Percentiles rank a stretch among this genome's conserved stretches.
These are phyloP conservation scores for Tribolium madens DNA, from an alignment of 1,140 invertebrate genomes.

Conservation along the genomic window DNA sequence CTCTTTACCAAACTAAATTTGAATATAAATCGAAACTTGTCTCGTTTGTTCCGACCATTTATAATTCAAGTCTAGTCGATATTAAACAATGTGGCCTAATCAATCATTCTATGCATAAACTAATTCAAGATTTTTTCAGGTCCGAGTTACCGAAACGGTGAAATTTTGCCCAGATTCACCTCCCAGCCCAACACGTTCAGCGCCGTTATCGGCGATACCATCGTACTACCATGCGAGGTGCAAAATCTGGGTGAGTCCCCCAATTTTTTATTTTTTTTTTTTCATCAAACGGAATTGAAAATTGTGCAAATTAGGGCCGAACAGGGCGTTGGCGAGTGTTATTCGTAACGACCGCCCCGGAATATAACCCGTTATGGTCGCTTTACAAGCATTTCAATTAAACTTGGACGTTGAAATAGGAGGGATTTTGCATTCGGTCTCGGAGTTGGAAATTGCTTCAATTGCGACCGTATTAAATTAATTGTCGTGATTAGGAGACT, in stretches of 20 bases:
- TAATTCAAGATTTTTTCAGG: background rate
- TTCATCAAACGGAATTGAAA: background rate
- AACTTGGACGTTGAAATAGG: conserved; percentile 37
- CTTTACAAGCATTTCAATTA: conserved; percentile 39
- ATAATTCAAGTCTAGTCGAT: conserved; percentile 29
- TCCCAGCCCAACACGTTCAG: conserved; percentile 79
- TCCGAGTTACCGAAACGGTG: conserved; percentile 1
- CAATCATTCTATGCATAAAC: background rate
- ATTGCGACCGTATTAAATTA: conserved; percentile 34
- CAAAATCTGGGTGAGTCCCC: conserved; percentile 79
- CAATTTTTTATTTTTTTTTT: background rate
- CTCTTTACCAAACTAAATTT: background rate
- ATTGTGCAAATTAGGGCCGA: conserved; percentile 26
- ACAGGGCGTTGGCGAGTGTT: conserved; percentile 34
- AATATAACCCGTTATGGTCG: conserved; percentile 35
- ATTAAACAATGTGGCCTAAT: conserved; percentile 37
- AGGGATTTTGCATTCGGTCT: conserved; percentile 27
- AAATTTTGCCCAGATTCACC: conserved; percentile 72
- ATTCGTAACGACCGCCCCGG: conserved; percentile 31
- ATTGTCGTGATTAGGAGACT: conserved; percentile 24
- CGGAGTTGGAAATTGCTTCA: conserved; percentile 32
- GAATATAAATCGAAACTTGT: background rate
- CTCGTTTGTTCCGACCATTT: background rate
- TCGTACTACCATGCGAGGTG: conserved; percentile 81
- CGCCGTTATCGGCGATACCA: conserved; percentile 79